Base-by-base conservation (phyloP, 2,797 vertebrate genomes). In the Austrolebias charrua region DNA sequence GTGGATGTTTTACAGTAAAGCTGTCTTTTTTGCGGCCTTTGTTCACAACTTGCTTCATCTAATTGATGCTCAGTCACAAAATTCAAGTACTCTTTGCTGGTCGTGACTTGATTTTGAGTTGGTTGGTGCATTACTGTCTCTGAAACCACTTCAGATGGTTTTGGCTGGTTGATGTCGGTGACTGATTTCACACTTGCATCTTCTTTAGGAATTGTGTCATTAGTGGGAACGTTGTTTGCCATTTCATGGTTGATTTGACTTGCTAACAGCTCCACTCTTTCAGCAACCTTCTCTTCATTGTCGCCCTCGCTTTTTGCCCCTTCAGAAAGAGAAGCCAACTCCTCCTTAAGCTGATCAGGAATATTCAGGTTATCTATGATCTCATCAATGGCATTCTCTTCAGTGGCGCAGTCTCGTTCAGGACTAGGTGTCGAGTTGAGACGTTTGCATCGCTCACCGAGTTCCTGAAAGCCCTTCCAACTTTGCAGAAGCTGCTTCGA, bases 401-500 rank as follows among this genome's bases (percentile, higher is more conserved):
- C 81, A 76, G 60, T 73, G 10, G 2, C 38, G 20, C 33, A 31
- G 38, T 74, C 56, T 33, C 63, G 63, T 65, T 74, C 61, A 12
- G 19, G 29, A 12, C 19, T 60, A n/a, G 73, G 58, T 14, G 77
- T 74, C 10, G 79, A 58, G 50, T 48, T 82, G 33, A 15, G 57
- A 76, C 80, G 88, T 66, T 62, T 76, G 59, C 57, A 66, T 65
- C 71, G 80, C 31, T 89, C 79, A 9, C 69, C 61, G 9, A 92
- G 71, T 5, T 89, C 82, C 79, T 90, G 87, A 61, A 92, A 91
- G 62, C 90, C 83, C 63, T 49, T 93, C 81, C 77, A 93, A 45
- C 80, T 84, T 5, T 87, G 76, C 44, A 94, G 56, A 31, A 92
- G 79, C 14, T 87, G 89, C 53, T 77, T 83, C 14, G 92, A 92